Evolutionary conservation across 2,797 vertebrate species (phyloP), one percentile per base, ranked within the genome.

Genomic region (Dromococcyx pavoninus): DNA sequence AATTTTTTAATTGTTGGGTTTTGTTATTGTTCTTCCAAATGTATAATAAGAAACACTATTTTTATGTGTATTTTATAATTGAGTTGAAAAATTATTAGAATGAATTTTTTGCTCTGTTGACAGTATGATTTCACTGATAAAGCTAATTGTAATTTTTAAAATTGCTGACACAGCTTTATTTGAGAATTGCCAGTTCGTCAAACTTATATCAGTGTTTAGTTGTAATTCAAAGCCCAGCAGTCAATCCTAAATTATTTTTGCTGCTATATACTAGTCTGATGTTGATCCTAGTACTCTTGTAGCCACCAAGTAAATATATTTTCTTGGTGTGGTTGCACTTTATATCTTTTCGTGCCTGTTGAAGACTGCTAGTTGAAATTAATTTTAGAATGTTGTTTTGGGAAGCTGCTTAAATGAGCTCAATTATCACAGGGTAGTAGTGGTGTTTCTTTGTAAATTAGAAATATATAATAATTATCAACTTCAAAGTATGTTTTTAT

Each of bases 21-120:
- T 92, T 5, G 3, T 61, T 90, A 51, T 4, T 83, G 37, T 37
- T 92, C 28, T 71, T 48, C 54, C 23, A 43, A 3, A 4, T 22
- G 13, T 27, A 32, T 72, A 64, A 51, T 64, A 54, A 0, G 3
- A 76, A 91, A n/a, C 23, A 28, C 17, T 61, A 12, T 10, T 53
- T 89, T 65, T n/a, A 6, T 41, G 14, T 54, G 3, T 78, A 39
- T 98, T 98, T 98, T 97, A 98, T 98, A 98, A 96, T 93, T 98
- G 97, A 97, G 76, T 98, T 97, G 97, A 97, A 98, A 98, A 98
- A 98, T 98, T 97, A 98, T 98, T 98, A 97, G 98, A 98, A 97
- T 98, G 94, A 97, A 97, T 98, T 98, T 98, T 95, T 98, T 98
- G 98, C 98, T 98, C 94, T 98, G 95, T 97, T 93, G 95, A 97